Conservation (phyloP, 2,797 vertebrate genomes). For the Telmatherina bonti region DNA sequence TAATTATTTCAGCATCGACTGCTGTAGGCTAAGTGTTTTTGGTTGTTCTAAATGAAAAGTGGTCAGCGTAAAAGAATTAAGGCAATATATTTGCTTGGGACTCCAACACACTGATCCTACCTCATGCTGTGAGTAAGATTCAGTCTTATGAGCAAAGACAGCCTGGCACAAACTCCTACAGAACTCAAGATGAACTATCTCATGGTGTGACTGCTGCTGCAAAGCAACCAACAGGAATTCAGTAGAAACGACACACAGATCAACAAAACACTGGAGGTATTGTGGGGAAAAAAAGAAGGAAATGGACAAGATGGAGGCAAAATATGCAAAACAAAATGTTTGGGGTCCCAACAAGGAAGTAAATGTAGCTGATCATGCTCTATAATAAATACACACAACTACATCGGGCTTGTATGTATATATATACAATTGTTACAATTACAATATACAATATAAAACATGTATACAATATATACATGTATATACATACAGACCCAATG, state of each 20-base stretch:
- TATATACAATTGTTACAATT: no score
- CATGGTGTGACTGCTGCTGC: not conserved
- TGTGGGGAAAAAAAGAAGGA: not conserved
- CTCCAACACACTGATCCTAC: not conserved
- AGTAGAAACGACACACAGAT: not conserved
- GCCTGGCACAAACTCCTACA: not conserved
- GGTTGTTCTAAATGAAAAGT: not conserved
- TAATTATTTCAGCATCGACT: conserved; percentile 27
- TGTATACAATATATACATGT: no score
- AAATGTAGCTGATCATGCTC: not conserved
- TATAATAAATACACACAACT: not conserved
- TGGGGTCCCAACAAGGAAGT: not conserved
- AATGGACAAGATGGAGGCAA: not conserved
- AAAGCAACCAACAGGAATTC: not conserved
- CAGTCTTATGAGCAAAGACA: not conserved
- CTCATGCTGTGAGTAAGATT: no score
- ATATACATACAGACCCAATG: no score
- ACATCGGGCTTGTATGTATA: not conserved
- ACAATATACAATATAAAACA: no score
- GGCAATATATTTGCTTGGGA: not conserved
- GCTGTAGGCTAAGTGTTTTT: not conserved
- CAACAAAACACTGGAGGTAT: not conserved
- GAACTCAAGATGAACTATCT: not conserved
- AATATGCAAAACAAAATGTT: not conserved
- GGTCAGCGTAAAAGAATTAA: not conserved